Evolutionary conservation across 2,888 invertebrate genomes (phyloP), one percentile per base, ranked within the genome.

Genomic region (Sclerodermus sp.): DNA sequence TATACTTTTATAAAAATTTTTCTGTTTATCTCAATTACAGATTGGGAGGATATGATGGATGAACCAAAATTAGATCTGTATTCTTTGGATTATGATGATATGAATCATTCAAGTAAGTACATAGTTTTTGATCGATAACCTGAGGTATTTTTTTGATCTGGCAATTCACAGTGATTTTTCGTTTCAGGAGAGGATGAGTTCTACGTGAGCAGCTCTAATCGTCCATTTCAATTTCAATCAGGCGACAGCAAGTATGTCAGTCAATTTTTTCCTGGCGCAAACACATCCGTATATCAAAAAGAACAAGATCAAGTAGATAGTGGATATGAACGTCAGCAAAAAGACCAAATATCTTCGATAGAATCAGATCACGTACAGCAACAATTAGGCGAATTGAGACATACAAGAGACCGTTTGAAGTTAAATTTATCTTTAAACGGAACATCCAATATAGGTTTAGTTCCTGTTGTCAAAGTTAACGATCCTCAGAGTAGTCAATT

Each of bases 211-310:
- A 86, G 88, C 53, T 87, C 88, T 30, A 84, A 86, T 55, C 83
- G 85, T 47, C 88, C 88, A n/a, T 89, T 89, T 77, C 87, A 88
- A 74, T 77, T 75, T 55, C 71, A 74, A 64, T 64, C 67, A 13
- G 73, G 79, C 49, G 75, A 79, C 48, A 76, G 75, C 47, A 82
- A 82, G 58, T 80, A 83, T 57, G 83, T 82, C 52, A 87, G 87
- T 70, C 87, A 88, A 78, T 88, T 88, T 80, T 88, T 88, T 80
- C 88, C 88, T 32, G 88, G 88, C n/a, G 74, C 73, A 15, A 70
- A 64, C 39, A 60, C 58, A 37, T 61, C 57, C 15, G 16, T 13
- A 30, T 18, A 32, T 23, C 45, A 0, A 49, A 16, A 42, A 31
- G 38, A 13, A 15, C 52, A 48, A 34, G 64, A 58, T 53, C 58